phyloP scores from a whole-genome alignment of 2,888 invertebrate genomes.

The Coenonympha arcania region DNA sequence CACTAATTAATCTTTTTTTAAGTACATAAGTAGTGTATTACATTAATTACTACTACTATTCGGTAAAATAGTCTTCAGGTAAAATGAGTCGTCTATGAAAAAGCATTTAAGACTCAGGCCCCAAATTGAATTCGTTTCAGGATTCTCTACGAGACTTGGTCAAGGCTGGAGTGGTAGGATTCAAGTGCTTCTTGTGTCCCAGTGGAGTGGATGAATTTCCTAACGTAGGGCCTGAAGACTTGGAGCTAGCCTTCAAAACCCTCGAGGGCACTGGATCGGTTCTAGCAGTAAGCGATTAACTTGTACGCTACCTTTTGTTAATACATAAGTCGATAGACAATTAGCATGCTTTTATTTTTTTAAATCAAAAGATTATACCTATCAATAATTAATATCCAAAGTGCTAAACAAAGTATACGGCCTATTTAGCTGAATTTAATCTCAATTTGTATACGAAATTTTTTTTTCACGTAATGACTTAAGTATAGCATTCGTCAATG shows the following conservation, averaged over 20 bases:
- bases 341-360: no score
- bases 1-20: no score
- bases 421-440: no score
- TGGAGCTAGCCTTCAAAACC: slow-evolving; percentile 73
- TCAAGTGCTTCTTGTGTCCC: slow-evolving; percentile 81
- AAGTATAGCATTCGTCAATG: no score
- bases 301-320: no score
- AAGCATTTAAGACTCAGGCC: neutral
- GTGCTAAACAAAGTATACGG: no score
- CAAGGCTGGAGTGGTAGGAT: slow-evolving; percentile 79
- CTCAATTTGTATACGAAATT: slow-evolving; percentile 2
- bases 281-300: slow-evolving; percentile 74
- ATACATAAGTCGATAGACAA: no score
- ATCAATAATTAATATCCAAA: no score
- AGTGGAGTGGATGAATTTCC: slow-evolving; percentile 81
- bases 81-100: neutral
- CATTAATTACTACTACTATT: no score
- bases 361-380: no score
- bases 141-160: slow-evolving; percentile 73
- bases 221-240: slow-evolving; percentile 71
- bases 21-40: no score
- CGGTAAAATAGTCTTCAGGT: no score
- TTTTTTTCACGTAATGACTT: neutral
- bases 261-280: slow-evolving; percentile 76
- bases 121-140: slow-evolving; percentile 42